Evolutionary conservation across 2,888 invertebrate genomes (phyloP), one percentile per base, ranked within the genome.

Genomic region (Scaptomyza parva): DNA sequence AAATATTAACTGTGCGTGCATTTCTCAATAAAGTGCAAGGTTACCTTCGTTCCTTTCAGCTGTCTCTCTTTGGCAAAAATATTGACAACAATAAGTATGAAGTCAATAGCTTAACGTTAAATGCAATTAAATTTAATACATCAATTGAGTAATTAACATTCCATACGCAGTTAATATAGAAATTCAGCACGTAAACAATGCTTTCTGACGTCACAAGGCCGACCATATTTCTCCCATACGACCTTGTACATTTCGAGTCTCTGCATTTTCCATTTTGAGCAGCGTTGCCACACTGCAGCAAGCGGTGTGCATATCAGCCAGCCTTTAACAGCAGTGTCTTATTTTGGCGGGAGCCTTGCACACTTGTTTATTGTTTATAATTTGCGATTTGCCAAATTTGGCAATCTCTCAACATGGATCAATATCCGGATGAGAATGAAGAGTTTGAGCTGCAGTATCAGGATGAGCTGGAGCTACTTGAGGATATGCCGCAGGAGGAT

Each of bases 391-490:
- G 28, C 7, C 18, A 26, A 37, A n/a, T 20, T 47, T 12, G 26
- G 12, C 48, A n/a, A 12, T 37, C 33, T 41, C 33, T 41, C n/a
- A 39, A 51, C 59, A 85, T 85, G 88, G 88, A 90, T 72, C 90
- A 92, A 70, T 92, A 90, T 83, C 92, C 92, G 1, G 92, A 92
- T 58, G 91, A 91, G 59, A 94, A 94, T 74, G 94, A 94, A 74
- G 94, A 94, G 91, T 95, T 94, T 82, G 95, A 96, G 88, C 92
- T 95, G 51, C 94, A 94, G 93, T 95, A 95, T 78, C 94, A 94
- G 37, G 95, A 95, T 88, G 95, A 96, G 79, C 86, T 95, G 71
- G 95, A 95, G 78, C 90, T 95, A 89, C 86, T 95, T 33, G 92
- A 92, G 39, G 94, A 94, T 11, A 60, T 84, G 43, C 79, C 75